Evolutionary conservation across 2,113 vertebrate genomes (phyloP).

Genomic region (Herpetotheres cachinnans): DNA sequence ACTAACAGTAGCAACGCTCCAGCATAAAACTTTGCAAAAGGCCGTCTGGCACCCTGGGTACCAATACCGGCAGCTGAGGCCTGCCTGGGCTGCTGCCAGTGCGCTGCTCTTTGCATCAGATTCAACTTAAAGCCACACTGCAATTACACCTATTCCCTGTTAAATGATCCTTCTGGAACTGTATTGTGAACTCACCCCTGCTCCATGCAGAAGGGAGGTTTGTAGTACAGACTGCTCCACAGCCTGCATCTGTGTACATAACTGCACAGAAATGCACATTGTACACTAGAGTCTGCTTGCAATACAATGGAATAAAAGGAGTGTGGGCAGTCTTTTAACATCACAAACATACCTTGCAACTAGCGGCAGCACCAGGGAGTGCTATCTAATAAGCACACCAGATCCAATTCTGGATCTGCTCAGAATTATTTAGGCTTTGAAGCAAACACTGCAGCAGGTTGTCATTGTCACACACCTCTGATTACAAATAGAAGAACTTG

Average conservation of each 20-base stretch:
- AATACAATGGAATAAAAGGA: neutral
- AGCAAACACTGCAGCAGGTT: neutral
- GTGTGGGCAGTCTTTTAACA: neutral
- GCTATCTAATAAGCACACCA: neutral
- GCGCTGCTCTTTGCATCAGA: neutral
- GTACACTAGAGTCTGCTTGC: neutral
- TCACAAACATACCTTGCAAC: neutral
- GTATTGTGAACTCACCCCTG: neutral
- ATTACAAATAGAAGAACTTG: neutral
- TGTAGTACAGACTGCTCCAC: neutral
- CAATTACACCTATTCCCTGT: neutral
- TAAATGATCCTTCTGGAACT: neutral
- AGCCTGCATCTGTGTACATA: neutral
- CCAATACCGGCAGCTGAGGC: neutral
- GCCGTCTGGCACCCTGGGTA: neutral
- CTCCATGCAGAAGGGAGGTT: neutral
- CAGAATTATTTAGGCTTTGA: neutral
- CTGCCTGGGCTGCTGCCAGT: neutral
- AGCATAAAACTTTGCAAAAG: neutral
- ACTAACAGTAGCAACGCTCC: neutral
- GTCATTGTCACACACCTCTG: neutral
- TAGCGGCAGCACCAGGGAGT: neutral
- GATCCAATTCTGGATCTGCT: neutral
- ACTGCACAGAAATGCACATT: neutral
- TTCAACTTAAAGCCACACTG: neutral